Percentiles rank a stretch among this genome's conserved stretches.
These are phyloP conservation scores for Heterotilapia buettikoferi DNA, from an alignment of 2,113 vertebrate species.

Conservation along the genomic window DNA sequence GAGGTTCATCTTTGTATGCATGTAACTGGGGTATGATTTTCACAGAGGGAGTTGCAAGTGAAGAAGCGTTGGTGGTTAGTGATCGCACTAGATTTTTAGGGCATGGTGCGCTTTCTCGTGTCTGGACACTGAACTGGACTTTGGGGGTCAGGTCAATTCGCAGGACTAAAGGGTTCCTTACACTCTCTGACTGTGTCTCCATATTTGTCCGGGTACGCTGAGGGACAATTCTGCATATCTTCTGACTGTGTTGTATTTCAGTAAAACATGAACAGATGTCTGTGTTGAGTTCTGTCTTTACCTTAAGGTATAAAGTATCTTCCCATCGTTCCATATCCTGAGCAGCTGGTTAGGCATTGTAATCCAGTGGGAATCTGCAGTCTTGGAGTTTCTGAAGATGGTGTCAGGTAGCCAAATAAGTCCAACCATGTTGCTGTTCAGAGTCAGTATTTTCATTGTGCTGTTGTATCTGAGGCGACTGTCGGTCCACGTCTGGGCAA, in stretches of 20 bases:
- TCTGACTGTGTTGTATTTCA: background rate
- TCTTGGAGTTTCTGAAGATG: constrained; percentile 95
- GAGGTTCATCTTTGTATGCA: background rate
- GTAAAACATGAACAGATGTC: background rate
- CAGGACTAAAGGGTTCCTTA: background rate
- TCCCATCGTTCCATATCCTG: constrained; percentile 96
- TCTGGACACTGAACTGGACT: background rate
- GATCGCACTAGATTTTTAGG: background rate
- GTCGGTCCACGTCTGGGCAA: constrained; percentile 96
- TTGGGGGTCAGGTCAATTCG: background rate
- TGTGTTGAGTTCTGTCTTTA: constrained; percentile 32
- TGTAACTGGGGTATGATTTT: background rate
- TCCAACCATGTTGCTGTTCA: constrained; percentile 98
- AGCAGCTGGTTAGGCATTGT: constrained; percentile 95
- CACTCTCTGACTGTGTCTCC: background rate
- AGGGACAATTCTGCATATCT: background rate
- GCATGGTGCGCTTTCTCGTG: background rate
- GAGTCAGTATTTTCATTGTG: constrained; percentile 90
- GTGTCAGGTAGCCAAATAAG: constrained; percentile 96
- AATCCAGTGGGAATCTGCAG: constrained; percentile 93
- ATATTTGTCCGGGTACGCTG: background rate
- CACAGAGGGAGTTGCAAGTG: background rate
- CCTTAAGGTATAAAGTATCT: constrained; percentile 94
- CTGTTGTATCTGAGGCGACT: constrained; percentile 93
- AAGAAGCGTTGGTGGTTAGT: background rate